phyloP scores from a whole-genome alignment of 2,888 invertebrate genomes.

The Hymenopus coronatus region DNA sequence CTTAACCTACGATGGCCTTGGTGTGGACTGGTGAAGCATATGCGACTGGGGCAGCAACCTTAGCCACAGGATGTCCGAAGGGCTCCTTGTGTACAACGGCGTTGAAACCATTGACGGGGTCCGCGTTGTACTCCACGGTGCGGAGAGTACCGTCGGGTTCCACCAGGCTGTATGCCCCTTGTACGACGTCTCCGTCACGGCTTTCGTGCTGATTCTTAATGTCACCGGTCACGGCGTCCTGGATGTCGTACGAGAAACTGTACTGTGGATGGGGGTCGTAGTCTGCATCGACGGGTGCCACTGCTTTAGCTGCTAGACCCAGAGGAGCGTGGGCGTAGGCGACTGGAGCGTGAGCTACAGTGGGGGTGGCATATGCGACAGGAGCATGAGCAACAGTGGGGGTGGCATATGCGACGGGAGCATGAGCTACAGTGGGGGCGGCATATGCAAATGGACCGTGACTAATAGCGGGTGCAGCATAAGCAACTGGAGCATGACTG shows the following conservation, averaged over 20 bases:
- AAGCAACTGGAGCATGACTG: conserved; percentile 34
- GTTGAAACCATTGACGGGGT: conserved; percentile 31
- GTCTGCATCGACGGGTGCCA: conserved; percentile 34
- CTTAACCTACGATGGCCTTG: conserved; percentile 33
- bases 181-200: conserved; percentile 35
- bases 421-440: conserved; percentile 42
- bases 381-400: conserved; percentile 27
- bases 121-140: conserved; percentile 32
- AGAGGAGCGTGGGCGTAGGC: conserved; percentile 33
- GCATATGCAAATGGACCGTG: conserved; percentile 43
- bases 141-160: conserved; percentile 35
- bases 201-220: conserved; percentile 34
- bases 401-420: conserved; percentile 39
- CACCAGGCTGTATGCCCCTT: conserved; percentile 34
- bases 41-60: conserved; percentile 35
- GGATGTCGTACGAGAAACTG: conserved; percentile 35
- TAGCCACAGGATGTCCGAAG: conserved; percentile 26
- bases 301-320: conserved; percentile 33
- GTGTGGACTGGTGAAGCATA: conserved; percentile 39
- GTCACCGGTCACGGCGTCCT: conserved; percentile 36
- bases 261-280: conserved; percentile 35
- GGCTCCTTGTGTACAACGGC: conserved; percentile 21
- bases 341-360: conserved; percentile 25
- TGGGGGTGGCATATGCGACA: conserved; percentile 35
- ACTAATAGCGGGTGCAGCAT: conserved; percentile 39